Evolutionary conservation across 2,113 vertebrate species (phyloP), one percentile per base, ranked within the genome.

Genomic region (Nymphicus hollandicus): DNA sequence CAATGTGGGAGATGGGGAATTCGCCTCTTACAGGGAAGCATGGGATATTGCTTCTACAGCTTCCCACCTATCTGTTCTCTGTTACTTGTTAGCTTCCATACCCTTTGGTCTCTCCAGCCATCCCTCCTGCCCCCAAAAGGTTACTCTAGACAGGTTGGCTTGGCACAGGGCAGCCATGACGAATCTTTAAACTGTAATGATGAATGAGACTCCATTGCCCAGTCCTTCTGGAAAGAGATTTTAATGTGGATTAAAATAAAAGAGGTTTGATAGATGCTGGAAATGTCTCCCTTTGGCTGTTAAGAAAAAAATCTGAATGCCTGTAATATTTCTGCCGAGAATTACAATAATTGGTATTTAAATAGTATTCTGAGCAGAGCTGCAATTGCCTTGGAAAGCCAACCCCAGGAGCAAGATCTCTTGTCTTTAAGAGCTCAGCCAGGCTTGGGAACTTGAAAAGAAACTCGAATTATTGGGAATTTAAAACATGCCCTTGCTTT

Each of bases 261-360:
- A 95, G 89, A 93, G 61, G 52, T 89, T 96, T 96, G 94, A 97
- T 91, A 90, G 92, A 95, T 84, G 70, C 86, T 92, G 81, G 92
- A 95, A 95, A 84, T 61, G 81, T 94, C 91, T 94, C 85, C 77
- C 84, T 93, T 90, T 76, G 88, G 92, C 93, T 88, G 60, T 91
- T 82, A 93, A 94, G 78, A 71, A 84, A 94, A 89, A 91, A 89
- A 90, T 84, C 84, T 81, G 90, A 96, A 96, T 90, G 96, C 74
- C 83, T 97, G 93, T 97, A 97, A 97, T 97, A 97, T 96, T 97
- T 97, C 97, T 96, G 94, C 92, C 0, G 89, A 97, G 97, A 97
- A 97, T 97, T 96, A 92, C 85, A 95, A 96, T 97, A 97, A 97
- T 96, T 97, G 95, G 94, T 97, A 96, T 97, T 97, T 97, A 95